phyloP scores from a whole-genome alignment of 1,140 invertebrate species.

The Microplitis mediator region DNA sequence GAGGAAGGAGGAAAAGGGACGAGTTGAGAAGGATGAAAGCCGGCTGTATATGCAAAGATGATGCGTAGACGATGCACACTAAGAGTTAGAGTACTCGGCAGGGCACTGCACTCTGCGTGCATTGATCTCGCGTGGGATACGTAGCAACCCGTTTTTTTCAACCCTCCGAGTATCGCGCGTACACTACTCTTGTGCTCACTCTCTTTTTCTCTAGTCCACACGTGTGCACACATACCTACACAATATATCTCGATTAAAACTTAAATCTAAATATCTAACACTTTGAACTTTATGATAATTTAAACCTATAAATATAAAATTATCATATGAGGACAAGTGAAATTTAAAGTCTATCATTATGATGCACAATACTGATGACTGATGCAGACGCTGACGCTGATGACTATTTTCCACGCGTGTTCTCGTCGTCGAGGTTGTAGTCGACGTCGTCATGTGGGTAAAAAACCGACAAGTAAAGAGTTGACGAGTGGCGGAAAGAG shows the following conservation, averaged over 20 bases:
- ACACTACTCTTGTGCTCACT: background rate
- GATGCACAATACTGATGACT: background rate
- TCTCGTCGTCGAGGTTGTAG: no score
- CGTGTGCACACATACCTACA: background rate
- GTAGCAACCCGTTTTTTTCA: background rate
- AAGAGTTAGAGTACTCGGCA: constrained; percentile 6
- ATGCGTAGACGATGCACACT: constrained; percentile 1
- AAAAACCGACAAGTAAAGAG: background rate
- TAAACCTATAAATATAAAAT: no score
- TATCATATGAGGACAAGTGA: background rate
- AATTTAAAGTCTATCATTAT: background rate
- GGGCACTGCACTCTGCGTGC: constrained; percentile 7
- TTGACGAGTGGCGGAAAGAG: constrained; percentile 12
- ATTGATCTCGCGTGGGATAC: constrained; percentile 5
- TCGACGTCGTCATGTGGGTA: no score
- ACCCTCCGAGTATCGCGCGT: no score
- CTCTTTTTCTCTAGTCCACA: background rate
- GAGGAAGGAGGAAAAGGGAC: constrained; percentile 37
- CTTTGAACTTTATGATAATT: no score
- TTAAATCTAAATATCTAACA: no score
- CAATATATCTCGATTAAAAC: no score
- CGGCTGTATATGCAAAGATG: background rate
- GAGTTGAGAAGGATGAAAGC: constrained; percentile 9
- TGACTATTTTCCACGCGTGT: constrained; percentile 7
- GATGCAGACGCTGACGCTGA: background rate